Evolutionary conservation across 2,113 vertebrate species (phyloP).

Genomic region (Serinus canaria): DNA sequence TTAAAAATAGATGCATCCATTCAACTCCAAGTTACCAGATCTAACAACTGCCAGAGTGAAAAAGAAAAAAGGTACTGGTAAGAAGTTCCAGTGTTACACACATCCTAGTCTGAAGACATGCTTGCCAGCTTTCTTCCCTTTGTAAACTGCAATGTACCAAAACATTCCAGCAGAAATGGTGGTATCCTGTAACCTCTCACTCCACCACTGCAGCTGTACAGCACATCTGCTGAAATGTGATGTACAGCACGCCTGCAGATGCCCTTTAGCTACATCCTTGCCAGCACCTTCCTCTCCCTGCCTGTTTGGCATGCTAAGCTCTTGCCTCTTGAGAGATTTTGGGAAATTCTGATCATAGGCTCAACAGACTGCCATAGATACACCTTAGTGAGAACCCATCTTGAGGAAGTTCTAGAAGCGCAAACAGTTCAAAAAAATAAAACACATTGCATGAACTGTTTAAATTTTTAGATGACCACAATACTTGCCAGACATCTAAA

Average conservation of each 20-base stretch:
- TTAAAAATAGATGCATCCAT: neutral
- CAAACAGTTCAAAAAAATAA: neutral
- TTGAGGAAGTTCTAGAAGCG: neutral
- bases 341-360: neutral
- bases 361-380: neutral
- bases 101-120: neutral
- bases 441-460: neutral
- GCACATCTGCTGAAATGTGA: neutral
- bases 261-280: neutral
- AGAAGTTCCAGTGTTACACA: neutral
- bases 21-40: neutral
- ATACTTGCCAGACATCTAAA: neutral
- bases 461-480: neutral
- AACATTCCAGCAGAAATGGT: neutral
- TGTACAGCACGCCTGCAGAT: neutral
- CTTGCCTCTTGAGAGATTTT: neutral
- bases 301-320: neutral
- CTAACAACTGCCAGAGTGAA: neutral
- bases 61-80: neutral
- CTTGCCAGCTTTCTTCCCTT: neutral
- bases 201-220: neutral
- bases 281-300: neutral
- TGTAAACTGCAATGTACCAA: neutral
- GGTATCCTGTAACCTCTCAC: neutral
- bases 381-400: neutral